Base-by-base conservation (phyloP, 1,140 invertebrate genomes). In the Trinorchestia longiramus region DNA sequence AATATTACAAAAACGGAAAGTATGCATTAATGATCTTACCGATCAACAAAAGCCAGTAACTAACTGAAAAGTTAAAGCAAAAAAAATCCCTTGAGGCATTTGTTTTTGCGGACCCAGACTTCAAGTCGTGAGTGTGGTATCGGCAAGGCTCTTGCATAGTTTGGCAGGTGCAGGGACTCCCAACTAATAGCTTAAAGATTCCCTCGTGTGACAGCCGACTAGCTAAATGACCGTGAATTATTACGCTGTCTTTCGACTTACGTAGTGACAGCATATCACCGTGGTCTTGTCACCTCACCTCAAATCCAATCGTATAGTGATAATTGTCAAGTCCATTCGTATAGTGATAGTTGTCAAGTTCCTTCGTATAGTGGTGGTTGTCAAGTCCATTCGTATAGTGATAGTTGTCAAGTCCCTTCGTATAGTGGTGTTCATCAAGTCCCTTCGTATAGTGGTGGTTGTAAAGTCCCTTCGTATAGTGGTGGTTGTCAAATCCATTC, bases 41-140 rank as follows among this genome's bases (percentile, higher is more conserved):
- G 62, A 23, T 77, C 62, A 77, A 36, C 28, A 36, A 77, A 77
- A 11, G 62, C 62, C 62, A 77, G 62, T 36, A 77, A 77, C 62
- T 19, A 36, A 77, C 62, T 77, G 36, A 77, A 77, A 77, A 19
- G 11, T 77, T 23, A 77, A 77, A 23, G 28, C n/a, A 77, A 91
- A 91, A 91, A 91, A 23, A 91, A 44, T 43, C 43, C 15, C 88
- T 77, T 42, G 41, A 91, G 88, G 88, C 88, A 91, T 91, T 91
- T 91, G 88, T 91, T 91, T 91, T 91, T 43, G 88, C 43, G 88
- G 41, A 11, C 0, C 19, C 28, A 44, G 92, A 40, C 43, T 42
- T 45, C 4, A 44, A 94, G 92, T 94, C 92, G 92, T 94, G 92
- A 94, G 41, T 94, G 92, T n/a, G 44, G 92, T 94, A 94, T 94